Evolutionary conservation across 2,113 vertebrate genomes (phyloP), one percentile per base, ranked within the genome.

Genomic region (Haemorhous mexicanus): DNA sequence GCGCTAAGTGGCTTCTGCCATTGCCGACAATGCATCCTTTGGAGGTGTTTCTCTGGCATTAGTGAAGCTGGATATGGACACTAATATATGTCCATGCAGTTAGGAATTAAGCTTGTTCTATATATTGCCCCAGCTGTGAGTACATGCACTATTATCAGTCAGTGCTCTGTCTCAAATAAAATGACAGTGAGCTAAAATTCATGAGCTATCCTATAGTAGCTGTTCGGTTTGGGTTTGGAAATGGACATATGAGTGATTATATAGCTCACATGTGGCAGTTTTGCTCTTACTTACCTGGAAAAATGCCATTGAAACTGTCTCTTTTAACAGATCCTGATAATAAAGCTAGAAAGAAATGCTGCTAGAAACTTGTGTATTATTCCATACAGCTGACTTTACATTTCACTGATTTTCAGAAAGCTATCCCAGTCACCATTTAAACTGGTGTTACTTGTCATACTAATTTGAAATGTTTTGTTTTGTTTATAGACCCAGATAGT

Each of bases 401-500:
- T 83, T 63, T 96, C 62, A 19, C 8, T 83, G 15, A 30, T 84
- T 64, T 87, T 41, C 13, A 37, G 46, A 80, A 63, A 56, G 6
- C 7, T 23, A 2, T 78, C 6, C 10, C 23, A 33, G 2, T 77
- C 47, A 41, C 2, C 50, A 75, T 73, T 92, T 75, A 56, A 63
- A 66, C 23, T 63, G 9, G 6, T 56, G 33, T 79, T 77, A 19
- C 14, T 80, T 91, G 28, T 61, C 49, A 28, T 28, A 43, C 66
- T 83, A 58, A 87, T 58, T 63, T 10, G 32, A 84, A 81, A 50
- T 78, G 19, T 37, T 90, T 94, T 90, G 11, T 78, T 89, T 88
- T 94, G 22, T 67, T 95, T 83, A 35, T 91, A 98, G 97, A 93
- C 46, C 41, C 82, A 94, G 93, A 55, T 23, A 89, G 90, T 8